Evolutionary conservation across 2,113 vertebrate genomes (phyloP).

Genomic region (Cyanoderma ruficeps): DNA sequence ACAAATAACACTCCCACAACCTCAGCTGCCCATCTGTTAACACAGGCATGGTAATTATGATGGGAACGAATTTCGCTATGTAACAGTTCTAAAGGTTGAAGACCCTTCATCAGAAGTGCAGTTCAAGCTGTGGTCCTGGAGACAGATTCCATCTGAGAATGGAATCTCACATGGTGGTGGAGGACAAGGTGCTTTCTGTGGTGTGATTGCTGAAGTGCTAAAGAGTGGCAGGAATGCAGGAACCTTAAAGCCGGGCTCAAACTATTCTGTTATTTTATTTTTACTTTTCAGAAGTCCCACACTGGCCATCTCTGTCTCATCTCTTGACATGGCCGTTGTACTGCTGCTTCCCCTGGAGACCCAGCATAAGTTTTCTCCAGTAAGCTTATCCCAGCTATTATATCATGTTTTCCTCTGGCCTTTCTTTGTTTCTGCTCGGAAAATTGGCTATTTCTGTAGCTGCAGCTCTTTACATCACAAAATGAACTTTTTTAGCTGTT

Average conservation of each 20-base stretch:
- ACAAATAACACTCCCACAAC: background rate
- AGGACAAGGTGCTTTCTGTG: background rate
- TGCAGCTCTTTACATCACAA: background rate
- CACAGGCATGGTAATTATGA: background rate
- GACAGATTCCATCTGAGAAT: background rate
- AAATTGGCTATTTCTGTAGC: background rate
- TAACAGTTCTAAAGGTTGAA: background rate
- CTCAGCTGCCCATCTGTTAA: constrained; percentile 44
- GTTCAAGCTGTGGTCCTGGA: background rate
- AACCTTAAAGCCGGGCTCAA: background rate
- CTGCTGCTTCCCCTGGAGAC: background rate
- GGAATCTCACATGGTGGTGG: background rate
- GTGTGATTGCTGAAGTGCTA: background rate
- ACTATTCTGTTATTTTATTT: background rate
- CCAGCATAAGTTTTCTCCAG: background rate
- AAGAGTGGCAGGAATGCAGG: background rate
- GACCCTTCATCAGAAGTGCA: background rate
- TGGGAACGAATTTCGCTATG: background rate
- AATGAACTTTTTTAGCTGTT: background rate
- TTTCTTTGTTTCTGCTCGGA: background rate
- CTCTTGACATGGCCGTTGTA: background rate
- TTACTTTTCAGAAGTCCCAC: background rate
- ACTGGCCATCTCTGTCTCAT: background rate
- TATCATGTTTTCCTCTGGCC: background rate
- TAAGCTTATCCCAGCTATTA: background rate